Conservation (phyloP, 2,888 invertebrate species). For the Terebella lapidaria region DNA sequence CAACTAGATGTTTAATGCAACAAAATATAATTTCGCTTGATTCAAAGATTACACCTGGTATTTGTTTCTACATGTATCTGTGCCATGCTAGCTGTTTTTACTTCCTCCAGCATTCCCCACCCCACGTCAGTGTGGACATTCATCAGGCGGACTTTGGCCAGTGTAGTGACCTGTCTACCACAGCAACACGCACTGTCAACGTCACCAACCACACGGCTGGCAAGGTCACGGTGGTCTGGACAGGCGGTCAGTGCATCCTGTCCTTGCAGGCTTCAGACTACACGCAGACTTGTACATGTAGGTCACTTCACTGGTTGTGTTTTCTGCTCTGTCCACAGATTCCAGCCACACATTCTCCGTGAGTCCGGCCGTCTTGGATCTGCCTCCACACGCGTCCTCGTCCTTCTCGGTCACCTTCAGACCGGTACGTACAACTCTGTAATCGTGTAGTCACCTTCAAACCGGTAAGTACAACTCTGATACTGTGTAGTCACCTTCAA, state of each 20-base stretch:
- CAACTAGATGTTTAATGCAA: no score
- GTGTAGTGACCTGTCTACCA: slow-evolving; percentile 35
- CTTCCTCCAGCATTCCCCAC: slow-evolving; percentile 34
- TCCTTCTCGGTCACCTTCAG: slow-evolving; percentile 48
- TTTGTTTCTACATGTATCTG: no score
- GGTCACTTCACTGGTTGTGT: no score
- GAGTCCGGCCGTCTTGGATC: slow-evolving; percentile 39
- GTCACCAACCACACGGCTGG: slow-evolving; percentile 51
- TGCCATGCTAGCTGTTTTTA: no score
- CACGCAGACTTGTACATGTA: no score
- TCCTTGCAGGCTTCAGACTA: neutral
- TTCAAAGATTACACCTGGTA: no score
- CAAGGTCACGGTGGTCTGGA: slow-evolving; percentile 49
- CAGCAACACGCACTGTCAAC: slow-evolving; percentile 40
- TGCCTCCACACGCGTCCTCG: slow-evolving; percentile 46
- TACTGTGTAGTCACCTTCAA: no score
- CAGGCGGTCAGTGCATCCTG: slow-evolving; percentile 39
- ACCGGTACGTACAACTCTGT: slow-evolving; percentile 50
- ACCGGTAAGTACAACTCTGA: no score
- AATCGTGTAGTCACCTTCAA: no score
- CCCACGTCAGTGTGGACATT: slow-evolving; percentile 45
- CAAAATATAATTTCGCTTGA: no score
- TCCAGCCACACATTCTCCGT: slow-evolving; percentile 38
- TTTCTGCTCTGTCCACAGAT: slow-evolving; percentile 19
- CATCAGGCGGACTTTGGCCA: slow-evolving; percentile 44